Base-by-base conservation (phyloP, 2,888 invertebrate genomes). In the Emmelina monodactyla region DNA sequence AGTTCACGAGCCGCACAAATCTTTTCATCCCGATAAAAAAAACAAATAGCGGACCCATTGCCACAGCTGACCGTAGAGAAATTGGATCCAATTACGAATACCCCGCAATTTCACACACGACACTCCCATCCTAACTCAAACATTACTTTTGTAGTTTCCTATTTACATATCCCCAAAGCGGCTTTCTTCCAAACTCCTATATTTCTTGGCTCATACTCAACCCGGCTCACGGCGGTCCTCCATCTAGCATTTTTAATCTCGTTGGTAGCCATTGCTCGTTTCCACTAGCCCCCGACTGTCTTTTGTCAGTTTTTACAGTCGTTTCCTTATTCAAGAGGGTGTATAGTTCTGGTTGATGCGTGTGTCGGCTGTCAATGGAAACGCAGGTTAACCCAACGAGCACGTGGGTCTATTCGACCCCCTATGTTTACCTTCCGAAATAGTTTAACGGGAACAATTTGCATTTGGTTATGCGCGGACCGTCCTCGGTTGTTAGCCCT, bases 381-480 rank as follows among this genome's bases (percentile, higher is more conserved):
- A n/a, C n/a, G n/a, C n/a, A n/a, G 59, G n/a, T n/a, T n/a, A n/a
- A n/a, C n/a, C n/a, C n/a, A n/a, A n/a, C n/a, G 59, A 56, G 59
- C 70, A 72, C 75, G 71, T 71, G 76, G 65, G 65, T 54, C 57
- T 56, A 50, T 12, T 13, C 50, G 44, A 54, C 70, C 65, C 76
- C 69, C 68, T 60, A 51, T 79, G 78, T 79, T 78, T 79, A 78
- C 78, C 78, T 78, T 72, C 70, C 67, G 70, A 76, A 79, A 79
- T 79, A 79, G 79, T 79, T 79, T 76, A 76, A 78, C 79, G 71
- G 71, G 63, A 63, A 69, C 79, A 73, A 79, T 79, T 79, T 79
- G 76, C 79, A 79, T 79, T 67, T 76, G 60, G 64, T 78, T 79
- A 78, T 76, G 70, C 76, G 58, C 50, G 59, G 70, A 57, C 69